Percentiles rank a stretch among this genome's conserved stretches.
phyloP scores from a whole-genome alignment of 2,113 vertebrate genomes.

The Xerus inauris region DNA sequence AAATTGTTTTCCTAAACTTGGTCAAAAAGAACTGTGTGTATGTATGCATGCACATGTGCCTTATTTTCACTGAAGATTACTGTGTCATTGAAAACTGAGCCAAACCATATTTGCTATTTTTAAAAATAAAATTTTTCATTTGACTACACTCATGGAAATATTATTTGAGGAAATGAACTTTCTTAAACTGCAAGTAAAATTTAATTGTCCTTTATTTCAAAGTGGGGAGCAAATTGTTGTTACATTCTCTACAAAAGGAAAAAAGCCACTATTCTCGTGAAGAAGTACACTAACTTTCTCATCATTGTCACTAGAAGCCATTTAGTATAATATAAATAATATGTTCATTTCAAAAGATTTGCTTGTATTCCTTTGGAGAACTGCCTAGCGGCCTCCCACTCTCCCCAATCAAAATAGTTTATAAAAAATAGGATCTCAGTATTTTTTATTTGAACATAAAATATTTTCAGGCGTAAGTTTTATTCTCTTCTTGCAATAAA shows the following conservation, averaged over 20 bases:
- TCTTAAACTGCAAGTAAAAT: neutral
- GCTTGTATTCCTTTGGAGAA: neutral
- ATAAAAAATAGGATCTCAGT: neutral
- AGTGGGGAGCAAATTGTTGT: neutral
- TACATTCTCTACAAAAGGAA: neutral
- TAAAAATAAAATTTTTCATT: neutral
- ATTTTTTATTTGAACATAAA: neutral
- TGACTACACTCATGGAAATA: neutral
- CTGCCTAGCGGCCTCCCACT: neutral
- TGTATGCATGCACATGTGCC: neutral
- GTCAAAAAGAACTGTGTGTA: neutral
- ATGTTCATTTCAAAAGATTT: neutral
- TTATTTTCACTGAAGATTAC: neutral
- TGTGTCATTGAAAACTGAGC: neutral
- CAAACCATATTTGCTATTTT: conserved; percentile 18
- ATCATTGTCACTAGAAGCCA: neutral
- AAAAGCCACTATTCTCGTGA: neutral
- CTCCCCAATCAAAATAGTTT: neutral
- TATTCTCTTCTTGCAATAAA: neutral
- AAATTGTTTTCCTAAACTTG: neutral
- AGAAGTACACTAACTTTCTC: neutral
- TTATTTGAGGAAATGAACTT: neutral
- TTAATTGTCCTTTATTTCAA: neutral
- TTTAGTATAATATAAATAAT: neutral
- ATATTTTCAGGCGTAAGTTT: neutral